A percentile compares a stretch with the other conserved stretches of the same genome.
These are phyloP conservation scores for Melanotaenia pygmaea DNA, from an alignment of 2,797 vertebrate species.

Conservation along the genomic window DNA sequence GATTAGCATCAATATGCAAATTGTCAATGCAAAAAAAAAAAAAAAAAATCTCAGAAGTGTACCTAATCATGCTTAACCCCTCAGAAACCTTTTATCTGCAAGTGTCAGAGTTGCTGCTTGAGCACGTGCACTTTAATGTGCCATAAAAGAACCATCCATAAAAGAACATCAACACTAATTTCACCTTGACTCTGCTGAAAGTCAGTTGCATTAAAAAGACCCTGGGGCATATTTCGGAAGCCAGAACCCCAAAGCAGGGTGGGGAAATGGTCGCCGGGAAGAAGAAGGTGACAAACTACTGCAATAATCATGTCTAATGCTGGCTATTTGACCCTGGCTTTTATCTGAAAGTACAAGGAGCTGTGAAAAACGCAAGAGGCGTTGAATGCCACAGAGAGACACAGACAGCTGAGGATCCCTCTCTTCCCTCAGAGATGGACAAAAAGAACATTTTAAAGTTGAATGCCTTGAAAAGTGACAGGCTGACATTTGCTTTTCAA, in stretches of 20 bases:
- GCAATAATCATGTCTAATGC: constrained; percentile 70
- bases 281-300: constrained; percentile 51
- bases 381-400: constrained; percentile 39
- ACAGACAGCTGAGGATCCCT: constrained; percentile 39
- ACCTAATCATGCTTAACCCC: neutral
- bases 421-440: constrained; percentile 50
- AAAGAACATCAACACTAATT: constrained; percentile 51
- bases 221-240: constrained; percentile 45
- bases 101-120: constrained; percentile 17
- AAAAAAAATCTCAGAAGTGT: neutral
- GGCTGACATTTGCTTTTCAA: constrained; percentile 81
- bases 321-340: constrained; percentile 64
- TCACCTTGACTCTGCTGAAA: constrained; percentile 60
- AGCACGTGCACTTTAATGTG: constrained; percentile 28
- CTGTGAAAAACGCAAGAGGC: constrained; percentile 31
- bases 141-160: constrained; percentile 28
- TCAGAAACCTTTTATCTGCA: constrained; percentile 6
- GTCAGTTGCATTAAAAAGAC: constrained; percentile 54
- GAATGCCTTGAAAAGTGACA: constrained; percentile 75
- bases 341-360: constrained; percentile 55
- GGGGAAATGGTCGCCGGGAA: constrained; percentile 39
- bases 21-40: too few species aligned
- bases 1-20: neutral
- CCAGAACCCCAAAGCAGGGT: constrained; percentile 33
- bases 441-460: constrained; percentile 73